Evolutionary conservation across 1,140 invertebrate genomes (phyloP).

Genomic region (Ceratitis capitata): DNA sequence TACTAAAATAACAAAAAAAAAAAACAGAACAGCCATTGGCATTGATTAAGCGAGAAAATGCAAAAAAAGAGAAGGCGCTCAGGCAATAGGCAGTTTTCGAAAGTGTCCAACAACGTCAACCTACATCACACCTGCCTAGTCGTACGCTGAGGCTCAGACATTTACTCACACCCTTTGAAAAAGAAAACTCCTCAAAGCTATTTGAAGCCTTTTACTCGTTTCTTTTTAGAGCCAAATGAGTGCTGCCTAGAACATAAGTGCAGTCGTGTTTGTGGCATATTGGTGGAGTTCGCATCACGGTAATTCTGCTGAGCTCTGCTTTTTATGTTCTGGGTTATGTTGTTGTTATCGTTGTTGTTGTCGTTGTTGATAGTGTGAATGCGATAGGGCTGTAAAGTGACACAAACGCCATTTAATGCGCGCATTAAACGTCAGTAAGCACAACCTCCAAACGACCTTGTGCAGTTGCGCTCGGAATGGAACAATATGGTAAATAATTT

Average conservation of each 20-base stretch:
- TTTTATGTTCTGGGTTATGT: background rate
- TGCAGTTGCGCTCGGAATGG: too few relatives aligned
- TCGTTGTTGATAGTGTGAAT: background rate
- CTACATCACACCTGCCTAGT: background rate
- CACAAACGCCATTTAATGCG: background rate
- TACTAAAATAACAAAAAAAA: background rate
- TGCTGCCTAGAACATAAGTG: too few relatives aligned
- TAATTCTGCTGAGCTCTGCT: background rate
- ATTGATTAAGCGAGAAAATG: background rate
- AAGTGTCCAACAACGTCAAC: background rate
- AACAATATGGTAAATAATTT: too few relatives aligned
- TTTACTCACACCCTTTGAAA: background rate
- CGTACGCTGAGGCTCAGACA: background rate
- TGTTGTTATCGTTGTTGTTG: too few relatives aligned
- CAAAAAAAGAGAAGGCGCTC: background rate
- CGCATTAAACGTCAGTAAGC: background rate
- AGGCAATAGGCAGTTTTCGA: background rate
- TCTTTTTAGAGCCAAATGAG: background rate
- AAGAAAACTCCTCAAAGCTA: background rate
- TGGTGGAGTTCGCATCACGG: background rate
- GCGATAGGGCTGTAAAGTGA: background rate
- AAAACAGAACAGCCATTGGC: background rate
- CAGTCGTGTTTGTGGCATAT: too few relatives aligned
- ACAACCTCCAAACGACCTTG: background rate
- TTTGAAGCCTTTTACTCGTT: background rate